Percentiles rank a stretch among this genome's conserved stretches.
These are phyloP conservation scores for Plectrocnemia conspersa DNA, from an alignment of 1,140 invertebrate genomes.

Conservation along the genomic window DNA sequence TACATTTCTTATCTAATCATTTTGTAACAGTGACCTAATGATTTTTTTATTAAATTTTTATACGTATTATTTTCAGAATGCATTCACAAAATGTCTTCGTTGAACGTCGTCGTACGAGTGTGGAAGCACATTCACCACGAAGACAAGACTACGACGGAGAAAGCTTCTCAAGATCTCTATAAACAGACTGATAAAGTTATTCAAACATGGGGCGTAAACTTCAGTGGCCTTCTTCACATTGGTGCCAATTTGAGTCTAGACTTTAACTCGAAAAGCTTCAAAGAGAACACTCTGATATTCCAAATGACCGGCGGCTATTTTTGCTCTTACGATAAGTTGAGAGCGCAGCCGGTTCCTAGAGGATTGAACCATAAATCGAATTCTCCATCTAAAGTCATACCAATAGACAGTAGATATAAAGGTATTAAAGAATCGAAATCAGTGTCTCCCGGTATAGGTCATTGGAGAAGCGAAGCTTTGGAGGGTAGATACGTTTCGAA, in stretches of 20 bases:
- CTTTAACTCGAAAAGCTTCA: conserved; percentile 66
- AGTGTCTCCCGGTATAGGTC: conserved; percentile 43
- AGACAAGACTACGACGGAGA: background rate
- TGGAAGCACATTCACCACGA: conserved; percentile 49
- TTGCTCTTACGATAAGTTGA: conserved; percentile 59
- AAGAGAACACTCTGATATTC: conserved; percentile 77
- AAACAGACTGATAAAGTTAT: conserved; percentile 51
- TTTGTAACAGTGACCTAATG: background rate
- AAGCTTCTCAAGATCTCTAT: background rate
- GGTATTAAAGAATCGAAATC: conserved; percentile 42
- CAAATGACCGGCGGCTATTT: conserved; percentile 85
- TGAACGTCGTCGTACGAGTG: conserved; percentile 55
- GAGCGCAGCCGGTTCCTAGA: conserved; percentile 40
- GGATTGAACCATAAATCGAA: conserved; percentile 16
- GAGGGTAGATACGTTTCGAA: conserved; percentile 47
- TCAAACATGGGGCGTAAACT: conserved; percentile 79
- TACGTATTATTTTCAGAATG: conserved; percentile 28
- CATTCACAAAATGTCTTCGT: conserved; percentile 43
- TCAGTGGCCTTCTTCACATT: conserved; percentile 74
- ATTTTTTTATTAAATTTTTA: conserved; percentile 9
- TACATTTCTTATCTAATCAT: background rate
- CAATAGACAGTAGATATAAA: conserved; percentile 19
- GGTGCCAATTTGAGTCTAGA: conserved; percentile 65
- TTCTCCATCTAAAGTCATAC: conserved; percentile 28
- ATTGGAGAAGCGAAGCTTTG: conserved; percentile 41